Conservation (phyloP, 1,140 invertebrate species). For the Tetragnatha versicolor region DNA sequence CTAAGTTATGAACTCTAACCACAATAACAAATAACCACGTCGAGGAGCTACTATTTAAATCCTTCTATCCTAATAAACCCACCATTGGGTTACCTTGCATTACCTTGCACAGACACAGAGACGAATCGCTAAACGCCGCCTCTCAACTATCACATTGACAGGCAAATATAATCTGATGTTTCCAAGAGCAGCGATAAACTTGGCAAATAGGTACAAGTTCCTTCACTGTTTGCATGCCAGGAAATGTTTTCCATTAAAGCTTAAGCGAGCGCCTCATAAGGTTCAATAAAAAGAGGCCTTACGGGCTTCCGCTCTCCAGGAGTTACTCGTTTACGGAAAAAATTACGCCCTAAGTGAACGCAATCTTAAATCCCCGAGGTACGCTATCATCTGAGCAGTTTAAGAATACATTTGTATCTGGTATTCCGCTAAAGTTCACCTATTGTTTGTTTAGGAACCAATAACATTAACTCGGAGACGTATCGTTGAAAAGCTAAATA, state of each 20-base stretch:
- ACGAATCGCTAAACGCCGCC: neutral
- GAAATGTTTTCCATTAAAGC: constrained; percentile 13
- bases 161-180: neutral
- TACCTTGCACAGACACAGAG: no score
- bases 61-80: no score
- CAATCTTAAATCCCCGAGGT: constrained; percentile 42
- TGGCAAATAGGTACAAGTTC: neutral
- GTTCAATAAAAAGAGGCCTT: constrained; percentile 25
- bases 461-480: constrained; percentile 45
- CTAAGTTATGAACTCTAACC: no score
- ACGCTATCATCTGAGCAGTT: constrained; percentile 45
- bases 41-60: no score
- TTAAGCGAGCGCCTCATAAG: constrained; percentile 10
- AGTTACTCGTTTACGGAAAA: constrained; percentile 20
- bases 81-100: no score
- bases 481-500: constrained; percentile 46
- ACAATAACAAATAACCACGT: no score
- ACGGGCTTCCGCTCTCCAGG: constrained; percentile 1
- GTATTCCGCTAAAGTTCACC: constrained; percentile 49
- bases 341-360: constrained; percentile 34
- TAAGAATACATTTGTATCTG: constrained; percentile 52
- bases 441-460: constrained; percentile 51
- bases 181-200: neutral
- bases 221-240: neutral
- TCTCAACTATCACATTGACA: neutral